A percentile compares a stretch with the other conserved stretches of the same genome.
These are phyloP conservation scores for Apogon talboti DNA, from an alignment of 2,797 vertebrate species.

Conservation along the genomic window DNA sequence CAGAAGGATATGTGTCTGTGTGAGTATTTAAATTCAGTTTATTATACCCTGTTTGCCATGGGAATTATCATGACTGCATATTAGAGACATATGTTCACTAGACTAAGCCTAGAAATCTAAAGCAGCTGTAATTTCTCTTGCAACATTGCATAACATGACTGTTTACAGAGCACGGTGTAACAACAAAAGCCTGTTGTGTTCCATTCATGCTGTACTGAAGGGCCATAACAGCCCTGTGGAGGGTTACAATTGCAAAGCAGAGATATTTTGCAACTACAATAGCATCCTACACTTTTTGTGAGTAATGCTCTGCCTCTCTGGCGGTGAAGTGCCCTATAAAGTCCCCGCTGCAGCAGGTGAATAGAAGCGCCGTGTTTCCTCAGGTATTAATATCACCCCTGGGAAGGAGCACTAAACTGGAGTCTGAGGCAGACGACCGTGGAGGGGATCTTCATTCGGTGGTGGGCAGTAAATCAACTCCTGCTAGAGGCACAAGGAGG, in stretches of 20 bases:
- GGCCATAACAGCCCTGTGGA: constrained; percentile 15
- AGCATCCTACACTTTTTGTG: constrained; percentile 18
- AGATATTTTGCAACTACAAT: constrained; percentile 29
- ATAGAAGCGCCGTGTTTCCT: constrained; percentile 42
- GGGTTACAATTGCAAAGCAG: constrained; percentile 18
- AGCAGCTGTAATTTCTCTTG: constrained; percentile 30
- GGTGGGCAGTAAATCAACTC: constrained; percentile 64
- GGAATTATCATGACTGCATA: constrained; percentile 57
- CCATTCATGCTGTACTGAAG: constrained; percentile 34
- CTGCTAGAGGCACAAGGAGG: constrained; percentile 41
- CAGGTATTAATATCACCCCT: constrained; percentile 57
- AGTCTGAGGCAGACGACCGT: constrained; percentile 35
- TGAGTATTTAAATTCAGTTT: background rate
- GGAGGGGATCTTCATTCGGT: constrained; percentile 57
- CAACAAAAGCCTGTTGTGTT: constrained; percentile 29
- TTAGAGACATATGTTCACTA: constrained; percentile 46
- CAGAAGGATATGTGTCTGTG: too few species aligned
- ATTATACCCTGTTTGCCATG: constrained; percentile 27
- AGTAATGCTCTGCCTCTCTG: constrained; percentile 26
- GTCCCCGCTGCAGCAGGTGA: constrained; percentile 47
- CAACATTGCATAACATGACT: constrained; percentile 17
- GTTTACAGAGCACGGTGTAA: background rate
- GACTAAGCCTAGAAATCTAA: constrained; percentile 15
- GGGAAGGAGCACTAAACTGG: constrained; percentile 52
- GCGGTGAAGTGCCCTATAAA: constrained; percentile 47